These are phyloP conservation scores for Drosophila ficusphila DNA, from an alignment of 1,140 invertebrate genomes.

Conservation along the genomic window DNA sequence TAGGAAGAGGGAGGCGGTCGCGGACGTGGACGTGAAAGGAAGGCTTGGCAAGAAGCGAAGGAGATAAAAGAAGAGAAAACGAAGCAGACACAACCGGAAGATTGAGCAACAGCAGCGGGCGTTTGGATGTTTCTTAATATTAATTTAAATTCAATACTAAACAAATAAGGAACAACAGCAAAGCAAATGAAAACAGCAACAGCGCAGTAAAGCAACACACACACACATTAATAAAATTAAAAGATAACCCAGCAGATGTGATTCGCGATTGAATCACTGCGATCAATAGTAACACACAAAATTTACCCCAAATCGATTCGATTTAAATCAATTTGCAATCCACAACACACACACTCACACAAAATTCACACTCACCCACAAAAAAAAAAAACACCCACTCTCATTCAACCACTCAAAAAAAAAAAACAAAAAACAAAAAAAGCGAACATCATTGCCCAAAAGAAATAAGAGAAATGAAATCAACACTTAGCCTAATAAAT, in stretches of 20 bases:
- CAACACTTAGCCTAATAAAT: slow-evolving; percentile 74
- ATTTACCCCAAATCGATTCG: slow-evolving; percentile 6
- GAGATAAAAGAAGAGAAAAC: neutral
- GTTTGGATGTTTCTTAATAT: slow-evolving; percentile 69
- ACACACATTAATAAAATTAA: slow-evolving; percentile 18
- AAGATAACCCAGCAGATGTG: slow-evolving; percentile 45
- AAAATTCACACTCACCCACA: slow-evolving; percentile 6
- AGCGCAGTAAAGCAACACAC: slow-evolving; percentile 14
- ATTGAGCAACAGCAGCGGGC: neutral
- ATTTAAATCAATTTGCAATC: slow-evolving; percentile 10
- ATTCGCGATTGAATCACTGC: slow-evolving; percentile 49
- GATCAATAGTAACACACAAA: slow-evolving; percentile 17
- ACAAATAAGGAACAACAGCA: slow-evolving; percentile 53
- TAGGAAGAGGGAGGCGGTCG: neutral
- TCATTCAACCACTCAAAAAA: slow-evolving; percentile 11
- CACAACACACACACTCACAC: slow-evolving; percentile 2
- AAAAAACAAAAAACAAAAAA: slow-evolving; percentile 20
- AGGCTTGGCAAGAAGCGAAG: neutral
- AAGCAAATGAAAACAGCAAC: slow-evolving; percentile 3
- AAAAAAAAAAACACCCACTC: neutral
- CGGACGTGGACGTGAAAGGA: neutral
- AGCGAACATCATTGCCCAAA: slow-evolving; percentile 18
- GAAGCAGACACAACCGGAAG: neutral
- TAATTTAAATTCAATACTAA: slow-evolving; percentile 79
- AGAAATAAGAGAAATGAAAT: slow-evolving; percentile 15